Evolutionary conservation across 2,888 invertebrate species (phyloP), one percentile per base, ranked within the genome.

Genomic region (Caenorhabditis panamensis): DNA sequence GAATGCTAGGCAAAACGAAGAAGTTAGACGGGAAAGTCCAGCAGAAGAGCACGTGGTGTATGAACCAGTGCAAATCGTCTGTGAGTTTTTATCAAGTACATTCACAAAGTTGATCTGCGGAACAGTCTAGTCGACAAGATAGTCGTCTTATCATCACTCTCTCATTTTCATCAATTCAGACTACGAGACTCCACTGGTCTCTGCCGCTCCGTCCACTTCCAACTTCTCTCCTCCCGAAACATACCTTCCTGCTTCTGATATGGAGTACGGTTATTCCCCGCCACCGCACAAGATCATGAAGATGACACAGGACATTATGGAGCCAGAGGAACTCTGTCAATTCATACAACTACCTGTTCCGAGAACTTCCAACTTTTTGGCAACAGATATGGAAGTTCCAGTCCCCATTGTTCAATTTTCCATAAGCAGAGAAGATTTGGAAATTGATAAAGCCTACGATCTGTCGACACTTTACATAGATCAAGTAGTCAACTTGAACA

Each of bases 381-480:
- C 2, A 31, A 76, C n/a, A 18, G 44, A 51, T 1, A 18, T 53
- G 1, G 37, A 47, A 18, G 3, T 18, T 3, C 18, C 18, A 1
- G 20, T 9, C 18, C 9, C 47, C 3, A 18, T n/a, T 4, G 18
- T 20, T 18, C 41, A 16, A 9, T 13, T 41, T 16, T 41, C 41
- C 2, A 16, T 11, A 16, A 41, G 16, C 41, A 47, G 13, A 41
- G 11, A 41, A 41, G 6, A 41, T 13, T 6, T 26, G 5, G 75
- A 67, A 26, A 66, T 66, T 24, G 68, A 76, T 16, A 31, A 58
- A 16, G 41, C 62, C 0, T 68, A 76, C 37, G 24, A 11, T 1
- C 26, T 76, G 11, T 31, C 68, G 8, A 26, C 68, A 6, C 44
- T 75, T 8, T 80, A 80, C 36, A 51, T 80, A 26, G 75, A 80